These are phyloP conservation scores for Acanthosepion pharaonis DNA, from an alignment of 2,888 invertebrate genomes.

Conservation along the genomic window DNA sequence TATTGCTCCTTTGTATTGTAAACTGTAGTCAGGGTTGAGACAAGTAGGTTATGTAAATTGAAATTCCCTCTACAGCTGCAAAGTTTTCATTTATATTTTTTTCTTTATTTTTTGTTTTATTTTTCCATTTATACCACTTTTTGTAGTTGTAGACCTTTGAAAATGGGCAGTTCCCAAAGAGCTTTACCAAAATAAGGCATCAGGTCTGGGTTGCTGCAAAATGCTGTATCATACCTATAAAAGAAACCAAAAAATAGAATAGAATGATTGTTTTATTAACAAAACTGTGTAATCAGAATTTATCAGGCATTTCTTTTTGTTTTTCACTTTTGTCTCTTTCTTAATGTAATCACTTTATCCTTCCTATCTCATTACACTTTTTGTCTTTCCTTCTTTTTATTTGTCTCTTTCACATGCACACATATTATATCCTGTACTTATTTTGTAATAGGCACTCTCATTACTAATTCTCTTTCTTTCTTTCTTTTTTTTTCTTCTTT, in stretches of 20 bases:
- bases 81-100: neutral
- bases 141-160: constrained; percentile 20
- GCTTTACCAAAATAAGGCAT: constrained; percentile 33
- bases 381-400: no score
- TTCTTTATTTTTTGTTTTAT: neutral
- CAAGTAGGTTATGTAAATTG: neutral
- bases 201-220: neutral
- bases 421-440: no score
- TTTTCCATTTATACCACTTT: neutral
- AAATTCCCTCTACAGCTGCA: neutral
- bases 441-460: no score
- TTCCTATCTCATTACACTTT: no score
- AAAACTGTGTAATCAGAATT: neutral
- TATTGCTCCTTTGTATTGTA: neutral
- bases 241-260: neutral
- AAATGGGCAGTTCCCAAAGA: constrained; percentile 23
- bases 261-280: neutral
- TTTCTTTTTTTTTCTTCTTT: neutral
- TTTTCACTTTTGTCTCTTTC: no score
- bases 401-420: no score
- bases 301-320: no score
- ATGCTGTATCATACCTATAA: neutral
- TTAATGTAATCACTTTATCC: no score
- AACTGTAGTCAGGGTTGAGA: neutral
- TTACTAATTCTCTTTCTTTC: no score